phyloP scores from a whole-genome alignment of 2,888 invertebrate genomes.

The Chrysopilus asiliformis region DNA sequence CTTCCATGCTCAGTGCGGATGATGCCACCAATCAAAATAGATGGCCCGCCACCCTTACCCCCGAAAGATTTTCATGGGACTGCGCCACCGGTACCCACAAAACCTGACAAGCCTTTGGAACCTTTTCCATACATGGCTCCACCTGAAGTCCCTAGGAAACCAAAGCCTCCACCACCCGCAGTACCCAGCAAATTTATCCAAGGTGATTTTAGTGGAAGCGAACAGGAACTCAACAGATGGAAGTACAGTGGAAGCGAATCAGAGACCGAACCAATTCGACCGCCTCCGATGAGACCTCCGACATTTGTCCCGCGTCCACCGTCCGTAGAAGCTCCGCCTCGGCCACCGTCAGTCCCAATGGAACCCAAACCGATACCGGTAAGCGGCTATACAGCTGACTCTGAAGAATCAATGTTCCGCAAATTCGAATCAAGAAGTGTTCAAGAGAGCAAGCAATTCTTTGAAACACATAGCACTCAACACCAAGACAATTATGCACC shows the following conservation, averaged over 20 bases:
- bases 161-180: conserved; percentile 41
- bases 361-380: conserved; percentile 24
- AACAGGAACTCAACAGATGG: conserved; percentile 58
- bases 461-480: conserved; percentile 16
- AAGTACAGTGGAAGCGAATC: conserved; percentile 50
- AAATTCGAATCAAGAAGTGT: conserved; percentile 24
- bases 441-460: conserved; percentile 24
- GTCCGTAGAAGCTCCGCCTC: conserved; percentile 42
- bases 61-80: conserved; percentile 33
- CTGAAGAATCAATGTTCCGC: conserved; percentile 45
- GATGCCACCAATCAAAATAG: conserved; percentile 35
- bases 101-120: conserved; percentile 30
- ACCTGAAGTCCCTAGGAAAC: conserved; percentile 24
- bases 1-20: conserved; percentile 42
- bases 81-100: conserved; percentile 34
- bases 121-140: conserved; percentile 38
- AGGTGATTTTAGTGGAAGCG: conserved; percentile 46
- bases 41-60: conserved; percentile 34
- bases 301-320: conserved; percentile 34
- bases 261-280: conserved; percentile 38
- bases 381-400: conserved; percentile 57
- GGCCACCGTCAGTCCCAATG: conserved; percentile 38
- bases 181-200: conserved; percentile 45
- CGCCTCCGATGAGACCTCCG: conserved; percentile 34
- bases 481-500: conserved; percentile 9